Base-by-base conservation (phyloP, 2,888 invertebrate species). In the Conops quadrifasciatus region DNA sequence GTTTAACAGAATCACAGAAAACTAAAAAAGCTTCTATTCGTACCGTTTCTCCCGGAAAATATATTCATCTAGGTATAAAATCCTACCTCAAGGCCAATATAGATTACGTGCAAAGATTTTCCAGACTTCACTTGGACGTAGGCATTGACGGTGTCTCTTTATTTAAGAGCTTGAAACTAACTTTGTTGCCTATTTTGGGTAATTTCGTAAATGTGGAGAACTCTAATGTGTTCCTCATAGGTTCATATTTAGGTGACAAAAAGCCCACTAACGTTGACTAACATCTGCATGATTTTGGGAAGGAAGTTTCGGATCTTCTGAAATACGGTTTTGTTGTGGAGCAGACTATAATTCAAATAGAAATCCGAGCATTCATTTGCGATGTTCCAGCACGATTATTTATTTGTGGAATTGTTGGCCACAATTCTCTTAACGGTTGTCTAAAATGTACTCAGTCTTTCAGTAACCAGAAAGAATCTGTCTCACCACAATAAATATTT, bases 311-410 rank as follows among this genome's bases (percentile, higher is more conserved):
- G 2, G 62, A 68, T 26, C 51, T 49, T 60, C 2, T 15, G 3
- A 28, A 28, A 45, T 15, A 69, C 16, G 62, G 69, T 16, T 49
- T 62, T 56, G 51, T 19, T 16, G 2, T 69, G n/a, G 19, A 43
- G 15, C 16, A 60, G 7, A 63, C 24, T n/a, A 53, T 4, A 28
- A 26, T 64, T 11, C 16, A 64, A 64, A 43, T 70, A 16, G 58
- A 36, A 28, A 60, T 68, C 21, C 49, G 49, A 28, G 26, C 49
- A 24, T 69, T 69, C 30, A 69, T 69, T 47, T 69, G 69, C 24
- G 69, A 69, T 69, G 53, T 62, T 28, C 63, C 69, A n/a, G 64
- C 64, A 21, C 63, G 70, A 9, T 70, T 63, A 1, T 70, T 62
- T 51, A 49, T 70, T 45, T 49, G 64, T 4, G 69, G 62, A 24